These are phyloP conservation scores for Spilarctia lutea DNA, from an alignment of 2,888 invertebrate species.

Conservation along the genomic window DNA sequence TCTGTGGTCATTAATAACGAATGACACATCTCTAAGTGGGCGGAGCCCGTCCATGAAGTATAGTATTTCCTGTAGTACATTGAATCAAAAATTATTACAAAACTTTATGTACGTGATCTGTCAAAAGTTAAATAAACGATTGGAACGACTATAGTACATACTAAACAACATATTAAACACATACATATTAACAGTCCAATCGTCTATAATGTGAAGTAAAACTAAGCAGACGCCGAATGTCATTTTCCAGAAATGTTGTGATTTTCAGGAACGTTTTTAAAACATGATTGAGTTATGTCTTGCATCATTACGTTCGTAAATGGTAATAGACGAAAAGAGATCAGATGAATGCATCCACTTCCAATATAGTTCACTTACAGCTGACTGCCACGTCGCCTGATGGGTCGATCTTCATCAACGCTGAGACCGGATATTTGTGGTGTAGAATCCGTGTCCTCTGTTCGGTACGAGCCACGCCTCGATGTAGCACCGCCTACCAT, in stretches of 20 bases:
- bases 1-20: no score
- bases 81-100: no score
- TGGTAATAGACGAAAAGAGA: not conserved
- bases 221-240: not conserved
- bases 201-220: no score
- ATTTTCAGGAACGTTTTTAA: not conserved
- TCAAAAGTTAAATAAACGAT: no score
- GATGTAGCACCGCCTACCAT: slow-evolving; percentile 91
- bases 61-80: no score
- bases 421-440: slow-evolving; percentile 86
- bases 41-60: no score
- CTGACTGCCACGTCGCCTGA: slow-evolving; percentile 93
- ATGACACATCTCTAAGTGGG: no score
- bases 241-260: not conserved
- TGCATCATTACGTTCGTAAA: not conserved
- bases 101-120: no score
- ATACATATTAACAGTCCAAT: no score
- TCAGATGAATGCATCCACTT: not conserved
- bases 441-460: slow-evolving; percentile 86
- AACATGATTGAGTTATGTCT: not conserved
- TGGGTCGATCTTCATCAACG: slow-evolving; percentile 91
- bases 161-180: no score
- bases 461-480: slow-evolving; percentile 87
- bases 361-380: slow-evolving; percentile 88
- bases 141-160: no score